A percentile compares a stretch with the other conserved stretches of the same genome.
phyloP scores from a whole-genome alignment of 2,888 invertebrate species.

The Pandemis heparana region DNA sequence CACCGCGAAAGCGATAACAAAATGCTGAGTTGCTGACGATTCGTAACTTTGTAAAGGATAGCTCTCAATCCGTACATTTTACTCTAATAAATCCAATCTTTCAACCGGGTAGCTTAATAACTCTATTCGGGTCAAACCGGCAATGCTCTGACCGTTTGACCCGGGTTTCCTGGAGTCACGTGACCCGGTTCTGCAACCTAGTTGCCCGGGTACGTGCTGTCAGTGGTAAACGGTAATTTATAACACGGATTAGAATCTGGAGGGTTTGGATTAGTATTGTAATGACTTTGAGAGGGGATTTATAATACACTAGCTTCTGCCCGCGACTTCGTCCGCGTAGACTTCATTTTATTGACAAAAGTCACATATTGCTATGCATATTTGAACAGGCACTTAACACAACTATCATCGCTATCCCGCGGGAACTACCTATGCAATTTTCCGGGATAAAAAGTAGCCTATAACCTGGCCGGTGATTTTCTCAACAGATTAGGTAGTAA shows the following conservation, averaged over 20 bases:
- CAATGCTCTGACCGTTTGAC: conserved; percentile 14
- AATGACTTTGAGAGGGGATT: conserved; percentile 5
- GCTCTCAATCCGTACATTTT: neutral
- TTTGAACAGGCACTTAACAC: no score
- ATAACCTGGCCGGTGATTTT: no score
- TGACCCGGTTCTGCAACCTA: conserved; percentile 37
- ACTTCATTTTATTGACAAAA: no score
- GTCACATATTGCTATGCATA: no score
- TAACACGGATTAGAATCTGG: conserved; percentile 20
- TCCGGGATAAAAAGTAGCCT: no score
- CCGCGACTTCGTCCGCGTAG: no score
- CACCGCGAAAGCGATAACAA: no score
- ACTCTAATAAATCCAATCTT: conserved; percentile 22
- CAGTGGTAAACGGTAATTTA: conserved; percentile 15
- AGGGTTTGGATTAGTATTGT: conserved; percentile 5
- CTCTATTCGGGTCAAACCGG: conserved; percentile 20
- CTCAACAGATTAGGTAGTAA: no score
- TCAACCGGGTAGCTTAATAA: conserved; percentile 1
- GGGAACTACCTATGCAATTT: no score
- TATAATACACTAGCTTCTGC: no score
- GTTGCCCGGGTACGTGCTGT: conserved; percentile 13
- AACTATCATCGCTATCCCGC: no score
- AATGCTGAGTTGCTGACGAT: no score
- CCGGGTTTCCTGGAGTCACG: conserved; percentile 32
- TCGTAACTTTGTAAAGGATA: neutral